A percentile compares a stretch with the other conserved stretches of the same genome.
Evolutionary conservation across 64 coral and sea anemone genomes (phyloP).

Genomic region (Astreopora myriophthalma): DNA sequence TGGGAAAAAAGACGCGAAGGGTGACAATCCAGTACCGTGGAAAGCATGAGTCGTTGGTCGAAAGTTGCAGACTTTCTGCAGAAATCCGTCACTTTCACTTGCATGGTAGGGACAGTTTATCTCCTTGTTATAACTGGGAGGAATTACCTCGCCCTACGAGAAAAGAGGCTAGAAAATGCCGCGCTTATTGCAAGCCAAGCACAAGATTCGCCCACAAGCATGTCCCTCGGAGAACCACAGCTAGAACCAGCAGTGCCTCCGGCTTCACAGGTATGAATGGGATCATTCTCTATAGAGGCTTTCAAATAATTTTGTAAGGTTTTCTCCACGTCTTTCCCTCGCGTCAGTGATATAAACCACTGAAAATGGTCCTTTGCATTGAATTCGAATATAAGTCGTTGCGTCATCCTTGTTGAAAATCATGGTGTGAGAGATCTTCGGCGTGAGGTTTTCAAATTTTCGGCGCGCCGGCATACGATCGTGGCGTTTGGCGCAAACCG

Average conservation of each 20-base stretch:
- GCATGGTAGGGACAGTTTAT: slow-evolving; percentile 58
- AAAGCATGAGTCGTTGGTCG: slow-evolving; percentile 7
- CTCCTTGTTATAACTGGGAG: slow-evolving; percentile 48
- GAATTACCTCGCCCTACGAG: slow-evolving; percentile 61
- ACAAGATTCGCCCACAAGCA: background rate
- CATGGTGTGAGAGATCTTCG: too few species aligned
- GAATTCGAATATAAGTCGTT: too few species aligned
- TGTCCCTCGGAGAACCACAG: background rate
- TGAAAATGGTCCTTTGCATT: too few species aligned
- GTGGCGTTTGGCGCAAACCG: too few species aligned
- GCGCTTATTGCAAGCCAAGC: slow-evolving; percentile 11
- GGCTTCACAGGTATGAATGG: background rate
- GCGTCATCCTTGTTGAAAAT: too few species aligned
- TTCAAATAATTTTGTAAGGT: too few species aligned
- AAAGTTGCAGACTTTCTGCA: slow-evolving; percentile 83
- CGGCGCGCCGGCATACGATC: too few species aligned
- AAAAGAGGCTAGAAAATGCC: slow-evolving; percentile 63
- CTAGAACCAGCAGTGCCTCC: background rate
- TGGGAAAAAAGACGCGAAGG: background rate
- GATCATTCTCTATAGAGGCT: too few species aligned
- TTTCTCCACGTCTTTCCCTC: too few species aligned
- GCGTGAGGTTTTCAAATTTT: too few species aligned
- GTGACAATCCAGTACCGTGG: too few species aligned
- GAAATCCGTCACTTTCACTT: slow-evolving; percentile 76
- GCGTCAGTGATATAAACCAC: too few species aligned